Percentiles rank a stretch among this genome's conserved stretches.
phyloP scores from a whole-genome alignment of 2,113 vertebrate species.

The Anolis sagrei region DNA sequence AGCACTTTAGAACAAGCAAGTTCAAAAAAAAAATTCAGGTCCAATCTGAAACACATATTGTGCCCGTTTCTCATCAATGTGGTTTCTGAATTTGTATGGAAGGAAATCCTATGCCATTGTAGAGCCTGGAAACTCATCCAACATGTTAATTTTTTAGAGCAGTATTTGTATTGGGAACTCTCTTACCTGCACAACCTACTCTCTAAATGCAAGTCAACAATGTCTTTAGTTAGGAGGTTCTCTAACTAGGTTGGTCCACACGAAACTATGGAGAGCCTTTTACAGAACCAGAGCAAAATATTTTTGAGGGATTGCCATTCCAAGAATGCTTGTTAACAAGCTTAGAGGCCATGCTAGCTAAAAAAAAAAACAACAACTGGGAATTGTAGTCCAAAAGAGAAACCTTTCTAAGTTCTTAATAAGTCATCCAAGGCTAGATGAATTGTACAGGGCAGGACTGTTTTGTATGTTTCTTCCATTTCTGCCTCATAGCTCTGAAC shows the following conservation, averaged over 20 bases:
- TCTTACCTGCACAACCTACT: neutral
- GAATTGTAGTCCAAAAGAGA: neutral
- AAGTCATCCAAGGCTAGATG: neutral
- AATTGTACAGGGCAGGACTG: neutral
- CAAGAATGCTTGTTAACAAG: too few species aligned
- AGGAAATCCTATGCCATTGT: neutral
- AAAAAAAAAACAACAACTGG: neutral
- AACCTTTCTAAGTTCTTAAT: neutral
- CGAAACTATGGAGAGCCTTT: neutral
- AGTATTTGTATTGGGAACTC: neutral
- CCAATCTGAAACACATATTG: neutral
- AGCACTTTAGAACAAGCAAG: conserved; percentile 7
- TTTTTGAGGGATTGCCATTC: too few species aligned
- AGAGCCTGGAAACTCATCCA: neutral
- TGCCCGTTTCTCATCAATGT: neutral
- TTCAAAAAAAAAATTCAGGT: conserved; percentile 1
- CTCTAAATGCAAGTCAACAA: neutral
- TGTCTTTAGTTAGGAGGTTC: neutral
- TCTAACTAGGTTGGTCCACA: neutral
- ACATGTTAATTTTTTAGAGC: neutral
- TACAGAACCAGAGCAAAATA: too few species aligned
- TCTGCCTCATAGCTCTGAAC: neutral
- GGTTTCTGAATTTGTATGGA: neutral
- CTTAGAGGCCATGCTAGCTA: too few species aligned
- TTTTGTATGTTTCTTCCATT: neutral